These are phyloP conservation scores for Electrona antarctica DNA, from an alignment of 2,113 vertebrate genomes.

Conservation along the genomic window DNA sequence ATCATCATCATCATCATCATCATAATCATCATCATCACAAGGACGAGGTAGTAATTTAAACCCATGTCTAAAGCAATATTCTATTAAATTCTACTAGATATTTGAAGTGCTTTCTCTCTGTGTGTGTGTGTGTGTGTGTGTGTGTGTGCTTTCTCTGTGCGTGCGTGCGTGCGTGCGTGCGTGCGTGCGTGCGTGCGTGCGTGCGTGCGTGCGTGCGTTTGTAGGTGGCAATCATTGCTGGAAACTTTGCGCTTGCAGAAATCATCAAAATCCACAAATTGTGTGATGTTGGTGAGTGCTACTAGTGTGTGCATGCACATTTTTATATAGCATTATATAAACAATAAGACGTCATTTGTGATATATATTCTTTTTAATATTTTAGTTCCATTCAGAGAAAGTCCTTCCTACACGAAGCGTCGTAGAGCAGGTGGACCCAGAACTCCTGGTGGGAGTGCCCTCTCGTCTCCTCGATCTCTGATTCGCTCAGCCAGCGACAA, in stretches of 20 bases:
- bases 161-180: slow-evolving; percentile 12
- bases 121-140: slow-evolving; percentile 19
- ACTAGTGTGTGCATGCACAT: neutral
- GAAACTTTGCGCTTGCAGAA: slow-evolving; percentile 96
- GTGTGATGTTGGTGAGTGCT: slow-evolving; percentile 92
- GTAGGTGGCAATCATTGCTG: slow-evolving; percentile 97
- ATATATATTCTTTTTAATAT: slow-evolving; percentile 16
- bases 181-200: slow-evolving; percentile 25
- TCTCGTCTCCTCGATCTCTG: slow-evolving; percentile 88
- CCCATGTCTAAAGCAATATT: neutral
- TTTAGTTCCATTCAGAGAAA: slow-evolving; percentile 95
- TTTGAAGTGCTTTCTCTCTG: neutral
- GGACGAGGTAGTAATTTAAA: too few relatives aligned
- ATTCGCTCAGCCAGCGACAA: slow-evolving; percentile 96
- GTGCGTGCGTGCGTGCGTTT: slow-evolving; percentile 31
- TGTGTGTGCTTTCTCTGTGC: neutral
- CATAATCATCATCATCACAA: too few relatives aligned
- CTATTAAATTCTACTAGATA: too few relatives aligned
- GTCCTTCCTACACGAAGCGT: slow-evolving; percentile 92
- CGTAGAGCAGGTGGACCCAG: slow-evolving; percentile 69
- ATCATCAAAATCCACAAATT: slow-evolving; percentile 97
- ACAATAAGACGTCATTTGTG: slow-evolving; percentile 5
- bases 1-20: too few relatives aligned
- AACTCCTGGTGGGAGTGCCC: slow-evolving; percentile 74
- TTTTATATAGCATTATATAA: too few relatives aligned